Evolutionary conservation across 1,140 invertebrate genomes (phyloP), one percentile per base, ranked within the genome.

Genomic region (Delia radicum): DNA sequence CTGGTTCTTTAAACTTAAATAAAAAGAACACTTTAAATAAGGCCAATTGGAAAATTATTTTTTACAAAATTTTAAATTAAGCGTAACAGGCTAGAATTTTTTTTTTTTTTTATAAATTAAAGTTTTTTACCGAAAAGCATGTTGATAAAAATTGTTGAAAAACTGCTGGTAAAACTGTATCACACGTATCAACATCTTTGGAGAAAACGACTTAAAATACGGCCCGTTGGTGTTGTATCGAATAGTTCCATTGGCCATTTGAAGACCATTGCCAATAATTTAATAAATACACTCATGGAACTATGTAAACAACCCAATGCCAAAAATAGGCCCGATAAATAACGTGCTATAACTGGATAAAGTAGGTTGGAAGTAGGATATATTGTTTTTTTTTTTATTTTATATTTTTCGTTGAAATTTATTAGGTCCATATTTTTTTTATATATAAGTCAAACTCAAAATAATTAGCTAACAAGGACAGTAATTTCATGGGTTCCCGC

Each of bases 171-270:
- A 87, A 74, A 0, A 74, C 65, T 82, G 90, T 90, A 87, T 94
- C 93, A 81, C 93, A 80, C 65, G 89, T 88, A 81, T 92, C 91
- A 77, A 93, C 87, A 87, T 94, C 94, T 89, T 93, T 94, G 77
- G 91, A 89, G 86, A 94, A n/a, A 92, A 77, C 94, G 89, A 87
- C 92, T 93, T 75, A 95, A 84, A 79, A 95, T 90, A 81, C 94
- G 89, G 80, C 94, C 94, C 78, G 89, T 83, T 26, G 94, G 94
- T 76, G 92, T 94, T 76, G 88, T 89, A 87, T 95, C 93, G 87
- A 95, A 95, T 88, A 95, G 92, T 77, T 88, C 88, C 88, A 93
- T 91, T 61, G 93, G 91, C 84, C 90, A 91, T 77, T 87, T 89
- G 74, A 95, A 82, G 78, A 93, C 86, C 79, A 89, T 89, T 76